These are phyloP conservation scores for Serripes groenlandicus DNA, from an alignment of 2,888 invertebrate species.

Conservation along the genomic window DNA sequence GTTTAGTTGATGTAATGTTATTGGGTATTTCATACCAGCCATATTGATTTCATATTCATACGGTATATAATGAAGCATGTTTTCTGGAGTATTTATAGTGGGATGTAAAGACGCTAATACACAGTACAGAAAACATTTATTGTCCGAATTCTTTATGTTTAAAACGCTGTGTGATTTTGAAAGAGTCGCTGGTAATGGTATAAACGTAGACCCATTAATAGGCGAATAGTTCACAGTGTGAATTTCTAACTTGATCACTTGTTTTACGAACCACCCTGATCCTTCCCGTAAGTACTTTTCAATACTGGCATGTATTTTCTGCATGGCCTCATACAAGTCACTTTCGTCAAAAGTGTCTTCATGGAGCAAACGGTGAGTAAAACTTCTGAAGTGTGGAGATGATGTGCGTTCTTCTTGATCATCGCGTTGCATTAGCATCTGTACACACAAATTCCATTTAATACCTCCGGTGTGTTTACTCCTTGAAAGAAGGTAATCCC, in stretches of 20 bases:
- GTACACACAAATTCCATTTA: constrained; percentile 51
- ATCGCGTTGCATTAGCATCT: constrained; percentile 46
- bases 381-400: constrained; percentile 39
- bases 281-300: constrained; percentile 47
- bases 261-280: constrained; percentile 53
- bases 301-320: constrained; percentile 51
- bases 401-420: too few relatives aligned
- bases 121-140: constrained; percentile 53
- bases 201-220: constrained; percentile 38
- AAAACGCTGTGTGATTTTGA: constrained; percentile 3
- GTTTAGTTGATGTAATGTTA: constrained; percentile 25
- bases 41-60: constrained; percentile 43
- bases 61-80: constrained; percentile 30
- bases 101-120: constrained; percentile 55
- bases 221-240: constrained; percentile 47
- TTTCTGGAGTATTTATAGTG: background rate
- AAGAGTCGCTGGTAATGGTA: constrained; percentile 36
- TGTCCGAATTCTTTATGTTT: constrained; percentile 51
- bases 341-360: constrained; percentile 23
- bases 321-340: constrained; percentile 43
- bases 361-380: constrained; percentile 2
- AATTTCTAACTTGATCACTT: constrained; percentile 46
- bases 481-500: constrained; percentile 15
- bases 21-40: constrained; percentile 50
- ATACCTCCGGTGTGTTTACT: constrained; percentile 23